Evolutionary conservation across 2,113 vertebrate genomes (phyloP).

Genomic region (Zootoca vivipara): DNA sequence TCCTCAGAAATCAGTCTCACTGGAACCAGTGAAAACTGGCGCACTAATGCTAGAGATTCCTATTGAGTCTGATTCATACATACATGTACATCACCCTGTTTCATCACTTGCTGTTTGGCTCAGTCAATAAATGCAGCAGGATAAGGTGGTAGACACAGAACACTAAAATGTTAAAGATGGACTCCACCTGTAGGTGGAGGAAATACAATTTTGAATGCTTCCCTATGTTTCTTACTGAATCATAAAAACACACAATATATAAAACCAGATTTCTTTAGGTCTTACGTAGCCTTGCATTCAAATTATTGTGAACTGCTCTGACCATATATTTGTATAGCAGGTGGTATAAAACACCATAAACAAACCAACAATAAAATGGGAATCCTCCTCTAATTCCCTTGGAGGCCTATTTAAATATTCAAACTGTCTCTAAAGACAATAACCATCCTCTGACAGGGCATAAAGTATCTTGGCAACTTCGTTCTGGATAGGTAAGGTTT

Average conservation of each 20-base stretch:
- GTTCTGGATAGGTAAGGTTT: not conserved
- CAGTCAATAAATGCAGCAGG: not conserved
- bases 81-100: not conserved
- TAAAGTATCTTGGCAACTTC: not conserved
- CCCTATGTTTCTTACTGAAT: not conserved
- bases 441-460: not conserved
- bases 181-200: not conserved
- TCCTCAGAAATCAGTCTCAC: not conserved
- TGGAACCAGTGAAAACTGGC: not conserved
- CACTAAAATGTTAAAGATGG: not conserved
- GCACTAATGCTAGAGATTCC: not conserved
- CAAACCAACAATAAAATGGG: not conserved
- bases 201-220: not conserved
- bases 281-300: not conserved
- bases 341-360: no score
- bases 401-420: not conserved
- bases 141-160: not conserved
- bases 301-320: no score
- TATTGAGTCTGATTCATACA: not conserved
- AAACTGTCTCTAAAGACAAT: constrained; percentile 6
- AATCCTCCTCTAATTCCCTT: not conserved
- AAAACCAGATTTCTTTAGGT: not conserved
- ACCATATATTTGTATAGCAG: no score
- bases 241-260: not conserved
- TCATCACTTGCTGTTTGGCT: not conserved